Evolutionary conservation across 2,113 vertebrate species (phyloP), one percentile per base, ranked within the genome.

Genomic region (Odocoileus hemionus): DNA sequence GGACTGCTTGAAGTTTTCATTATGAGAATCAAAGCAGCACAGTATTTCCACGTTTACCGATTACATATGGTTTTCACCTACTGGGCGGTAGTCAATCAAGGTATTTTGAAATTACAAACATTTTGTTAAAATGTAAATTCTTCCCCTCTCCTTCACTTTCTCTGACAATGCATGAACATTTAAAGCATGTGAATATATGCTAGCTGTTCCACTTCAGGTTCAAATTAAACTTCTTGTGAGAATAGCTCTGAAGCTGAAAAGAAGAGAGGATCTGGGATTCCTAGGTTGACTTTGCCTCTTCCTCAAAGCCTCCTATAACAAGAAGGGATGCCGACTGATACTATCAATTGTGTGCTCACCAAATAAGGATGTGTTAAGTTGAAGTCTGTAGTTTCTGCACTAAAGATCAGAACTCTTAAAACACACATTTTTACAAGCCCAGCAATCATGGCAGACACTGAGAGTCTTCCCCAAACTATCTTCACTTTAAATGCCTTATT

Each of bases 241-340:
- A 67, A 89, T 30, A 90, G 39, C 25, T 67, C n/a, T 55, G 36
- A 28, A 79, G 89, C 39, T 94, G 67, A 96, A 70, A 78, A 85
- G 19, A 92, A 64, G 39, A 60, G n/a, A 58, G 23, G 57, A 79
- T 86, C 87, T 96, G 39, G 50, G 16, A 86, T 83, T 33, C 13
- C 88, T 86, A n/a, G 23, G 36, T 86, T 96, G 86, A 96, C 67
- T 94, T 86, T 93, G 28, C 25, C 89, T 95, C 55, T 96, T 97
- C 15, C 47, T 61, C 87, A 97, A 87, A 97, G 50, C 55, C 39
- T 92, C 13, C 47, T 90, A 55, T 84, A 95, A 91, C 78, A 78
- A 92, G 94, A 97, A 80, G 4, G 12, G 19, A 86, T 83, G 19
- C 88, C 6, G n/a, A 67, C 1, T 86, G 33, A 96, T 36, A 33